Conservation (phyloP, 2,888 invertebrate species). For the Galerucella nymphaeae region DNA sequence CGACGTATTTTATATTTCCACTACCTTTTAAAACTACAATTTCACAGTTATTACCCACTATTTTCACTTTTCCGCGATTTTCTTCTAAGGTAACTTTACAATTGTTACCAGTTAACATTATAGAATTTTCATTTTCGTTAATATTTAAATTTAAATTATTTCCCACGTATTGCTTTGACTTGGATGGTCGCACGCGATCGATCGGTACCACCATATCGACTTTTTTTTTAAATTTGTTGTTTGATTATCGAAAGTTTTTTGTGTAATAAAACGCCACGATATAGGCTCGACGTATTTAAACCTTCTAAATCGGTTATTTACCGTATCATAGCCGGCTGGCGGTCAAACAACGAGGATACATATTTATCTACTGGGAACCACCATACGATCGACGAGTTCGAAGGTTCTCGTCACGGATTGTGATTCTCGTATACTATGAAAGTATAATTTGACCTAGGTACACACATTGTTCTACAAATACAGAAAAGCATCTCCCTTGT, state of each 20-base stretch:
- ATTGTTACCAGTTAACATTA: conserved; percentile 47
- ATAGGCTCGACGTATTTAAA: not conserved
- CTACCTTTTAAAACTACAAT: conserved; percentile 43
- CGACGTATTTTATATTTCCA: conserved; percentile 46
- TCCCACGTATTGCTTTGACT: conserved; percentile 41
- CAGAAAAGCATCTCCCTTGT: too few species aligned
- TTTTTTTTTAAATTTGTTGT: not conserved
- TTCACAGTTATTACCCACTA: conserved; percentile 46
- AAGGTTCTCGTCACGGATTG: not conserved
- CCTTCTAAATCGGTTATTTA: conserved; percentile 6
- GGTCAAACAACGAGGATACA: not conserved
- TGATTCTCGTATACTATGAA: too few species aligned
- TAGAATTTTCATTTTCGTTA: conserved; percentile 30
- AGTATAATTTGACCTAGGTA: too few species aligned
- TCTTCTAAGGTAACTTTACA: conserved; percentile 43
- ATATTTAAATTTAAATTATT: conserved; percentile 45
- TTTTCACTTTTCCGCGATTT: conserved; percentile 42
- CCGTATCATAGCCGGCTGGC: not conserved
- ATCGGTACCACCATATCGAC: conserved; percentile 42
- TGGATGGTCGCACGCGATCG: conserved; percentile 28
- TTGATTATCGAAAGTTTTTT: not conserved
- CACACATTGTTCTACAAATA: too few species aligned
- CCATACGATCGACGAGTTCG: not conserved
- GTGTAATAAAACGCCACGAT: not conserved
- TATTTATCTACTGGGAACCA: conserved; percentile 4